A percentile compares a stretch with the other conserved stretches of the same genome.
These are phyloP conservation scores for Prionace glauca DNA, from an alignment of 2,797 vertebrate genomes.

Conservation along the genomic window DNA sequence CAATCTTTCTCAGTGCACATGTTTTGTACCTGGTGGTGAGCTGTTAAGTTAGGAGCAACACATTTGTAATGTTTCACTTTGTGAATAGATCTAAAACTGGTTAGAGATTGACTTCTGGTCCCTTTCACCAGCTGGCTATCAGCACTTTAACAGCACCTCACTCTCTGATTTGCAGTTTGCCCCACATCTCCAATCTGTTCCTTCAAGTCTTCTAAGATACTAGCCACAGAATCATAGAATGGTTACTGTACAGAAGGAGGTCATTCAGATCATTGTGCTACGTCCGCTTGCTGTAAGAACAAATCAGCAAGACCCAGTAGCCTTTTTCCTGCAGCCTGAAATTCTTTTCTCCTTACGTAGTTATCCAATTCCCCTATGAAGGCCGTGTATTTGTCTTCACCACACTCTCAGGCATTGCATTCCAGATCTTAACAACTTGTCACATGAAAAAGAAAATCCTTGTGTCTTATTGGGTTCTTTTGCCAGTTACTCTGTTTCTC, in stretches of 20 bases:
- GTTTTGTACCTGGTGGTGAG: too few species aligned
- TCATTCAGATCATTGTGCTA: background rate
- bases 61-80: too few species aligned
- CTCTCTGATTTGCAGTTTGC: too few species aligned
- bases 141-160: too few species aligned
- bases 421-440: background rate
- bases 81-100: too few species aligned
- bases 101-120: too few species aligned
- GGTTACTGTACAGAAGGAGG: background rate
- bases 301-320: background rate
- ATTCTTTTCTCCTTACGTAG: background rate
- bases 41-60: too few species aligned
- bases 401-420: background rate
- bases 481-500: background rate
- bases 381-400: background rate
- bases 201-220: background rate
- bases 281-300: background rate
- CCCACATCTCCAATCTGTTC: background rate
- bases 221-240: background rate
- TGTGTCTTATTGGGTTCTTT: background rate
- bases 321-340: background rate
- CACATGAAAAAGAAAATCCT: background rate
- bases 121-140: too few species aligned
- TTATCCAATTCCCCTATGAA: background rate
- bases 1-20: too few species aligned